Evolutionary conservation across 2,113 vertebrate genomes (phyloP).

Genomic region (Oryzias melastigma): DNA sequence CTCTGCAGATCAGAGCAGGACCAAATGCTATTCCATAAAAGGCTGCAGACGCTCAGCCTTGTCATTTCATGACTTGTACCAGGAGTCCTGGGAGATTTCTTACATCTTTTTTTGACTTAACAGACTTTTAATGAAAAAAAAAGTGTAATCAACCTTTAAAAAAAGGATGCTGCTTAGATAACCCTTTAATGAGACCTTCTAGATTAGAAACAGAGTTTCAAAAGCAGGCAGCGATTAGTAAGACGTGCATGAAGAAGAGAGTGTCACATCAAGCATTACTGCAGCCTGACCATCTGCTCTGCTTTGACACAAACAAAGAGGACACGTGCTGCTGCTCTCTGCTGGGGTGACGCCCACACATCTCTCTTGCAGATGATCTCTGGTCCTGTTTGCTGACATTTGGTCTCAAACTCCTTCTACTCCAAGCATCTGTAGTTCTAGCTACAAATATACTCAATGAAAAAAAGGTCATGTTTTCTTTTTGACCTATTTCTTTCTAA

Average conservation of each 20-base stretch:
- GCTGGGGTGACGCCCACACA: conserved; percentile 64
- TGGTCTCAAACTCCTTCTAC: conserved; percentile 11
- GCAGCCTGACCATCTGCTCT: conserved; percentile 80
- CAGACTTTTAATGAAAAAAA: neutral
- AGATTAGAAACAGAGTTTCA: conserved; percentile 26
- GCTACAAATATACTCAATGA: too few relatives aligned
- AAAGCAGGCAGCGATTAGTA: conserved; percentile 50
- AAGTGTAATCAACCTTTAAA: neutral
- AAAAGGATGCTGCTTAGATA: neutral
- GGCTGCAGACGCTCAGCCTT: neutral
- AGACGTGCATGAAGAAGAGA: conserved; percentile 57
- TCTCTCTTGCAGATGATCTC: conserved; percentile 46
- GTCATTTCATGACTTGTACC: neutral
- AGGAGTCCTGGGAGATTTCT: neutral
- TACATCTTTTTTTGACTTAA: neutral
- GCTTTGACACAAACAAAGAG: conserved; percentile 77
- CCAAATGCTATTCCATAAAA: neutral
- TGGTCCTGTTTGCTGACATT: conserved; percentile 30
- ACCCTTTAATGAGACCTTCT: neutral
- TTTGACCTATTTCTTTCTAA: too few relatives aligned
- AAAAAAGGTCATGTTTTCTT: too few relatives aligned
- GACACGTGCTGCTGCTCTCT: conserved; percentile 70
- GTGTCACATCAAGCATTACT: conserved; percentile 62
- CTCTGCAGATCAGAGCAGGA: neutral
- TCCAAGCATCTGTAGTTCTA: neutral